Conservation (phyloP, 2,888 invertebrate species). For the Bugulina stolonifera region DNA sequence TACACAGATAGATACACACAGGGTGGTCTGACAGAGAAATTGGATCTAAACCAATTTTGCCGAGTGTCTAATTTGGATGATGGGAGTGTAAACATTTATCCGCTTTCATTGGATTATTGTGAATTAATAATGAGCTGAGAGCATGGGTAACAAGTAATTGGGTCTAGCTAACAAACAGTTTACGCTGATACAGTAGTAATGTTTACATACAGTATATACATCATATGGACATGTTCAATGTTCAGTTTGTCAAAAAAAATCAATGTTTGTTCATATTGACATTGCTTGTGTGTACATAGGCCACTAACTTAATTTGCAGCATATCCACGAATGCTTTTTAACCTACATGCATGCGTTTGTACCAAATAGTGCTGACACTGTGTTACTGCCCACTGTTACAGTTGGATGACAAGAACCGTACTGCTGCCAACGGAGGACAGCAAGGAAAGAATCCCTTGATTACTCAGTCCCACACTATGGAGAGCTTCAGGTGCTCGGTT, state of each 20-base stretch:
- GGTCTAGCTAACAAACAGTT: too few relatives aligned
- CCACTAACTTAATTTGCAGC: neutral
- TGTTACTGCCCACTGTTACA: neutral
- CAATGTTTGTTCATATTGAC: neutral
- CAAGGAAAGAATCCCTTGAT: neutral
- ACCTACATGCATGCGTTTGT: neutral
- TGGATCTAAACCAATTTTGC: too few relatives aligned
- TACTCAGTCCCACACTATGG: constrained; percentile 26
- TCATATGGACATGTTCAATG: too few relatives aligned
- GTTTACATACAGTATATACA: too few relatives aligned
- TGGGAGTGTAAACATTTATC: neutral
- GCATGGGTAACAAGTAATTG: too few relatives aligned
- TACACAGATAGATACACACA: too few relatives aligned
- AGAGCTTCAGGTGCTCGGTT: constrained; percentile 25
- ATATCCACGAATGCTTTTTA: neutral
- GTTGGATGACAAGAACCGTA: neutral
- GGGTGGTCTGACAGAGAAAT: too few relatives aligned
- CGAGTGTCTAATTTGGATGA: too few relatives aligned
- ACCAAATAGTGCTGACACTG: too few relatives aligned
- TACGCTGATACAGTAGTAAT: too few relatives aligned
- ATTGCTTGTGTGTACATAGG: neutral
- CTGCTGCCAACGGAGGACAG: neutral
- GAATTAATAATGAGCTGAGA: neutral
- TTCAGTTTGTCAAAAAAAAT: neutral
- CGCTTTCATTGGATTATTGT: neutral